Evolutionary conservation across 2,113 vertebrate species (phyloP), one percentile per base, ranked within the genome.

Genomic region (Burhinus oedicnemus): DNA sequence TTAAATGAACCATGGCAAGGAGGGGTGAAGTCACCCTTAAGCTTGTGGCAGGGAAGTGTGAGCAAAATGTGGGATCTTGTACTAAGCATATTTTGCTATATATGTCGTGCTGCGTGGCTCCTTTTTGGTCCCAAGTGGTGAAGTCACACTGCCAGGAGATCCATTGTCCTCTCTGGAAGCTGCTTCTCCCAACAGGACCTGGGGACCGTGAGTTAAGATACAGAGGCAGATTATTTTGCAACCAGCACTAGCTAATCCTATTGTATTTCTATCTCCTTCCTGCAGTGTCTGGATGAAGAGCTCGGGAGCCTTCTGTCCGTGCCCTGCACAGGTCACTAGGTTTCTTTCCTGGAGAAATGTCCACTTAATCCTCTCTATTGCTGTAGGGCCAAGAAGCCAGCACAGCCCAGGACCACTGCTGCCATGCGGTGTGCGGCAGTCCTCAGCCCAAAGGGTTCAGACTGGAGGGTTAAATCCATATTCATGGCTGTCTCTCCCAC

Each of bases 1-100:
- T 87, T 40, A 23, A 51, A 26, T n/a, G 42, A 54, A 0, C 17
- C 1, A 0, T 6, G 29, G 15, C 22, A 52, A 42, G 17, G 36
- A 17, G 26, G 17, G 64, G 25, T 4, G 20, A 45, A 15, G 7
- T 11, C 0, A 0, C 9, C 68, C 30, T 49, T 13, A 26, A 29
- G 52, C 34, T 38, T 30, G 23, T n/a, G 47, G 9, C 16, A 55
- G 47, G 34, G 86, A 64, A 55, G 10, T 0, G 19, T 11, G 40
- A 72, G 54, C 8, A 8, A 26, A 71, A 26, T 1, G 14, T 4
- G 8, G 72, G n/a, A 7, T 15, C 29, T 80, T 1, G 5, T 42
- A 8, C n/a, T n/a, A 1, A 45, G 11, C 6, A 1, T 15, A 1
- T 70, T 52, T 21, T 18, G 25, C 19, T 65, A 4, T 4, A 10